Percentiles rank a stretch among this genome's conserved stretches.
phyloP scores from a whole-genome alignment of 2,113 vertebrate genomes.

The Synodontis membranacea region DNA sequence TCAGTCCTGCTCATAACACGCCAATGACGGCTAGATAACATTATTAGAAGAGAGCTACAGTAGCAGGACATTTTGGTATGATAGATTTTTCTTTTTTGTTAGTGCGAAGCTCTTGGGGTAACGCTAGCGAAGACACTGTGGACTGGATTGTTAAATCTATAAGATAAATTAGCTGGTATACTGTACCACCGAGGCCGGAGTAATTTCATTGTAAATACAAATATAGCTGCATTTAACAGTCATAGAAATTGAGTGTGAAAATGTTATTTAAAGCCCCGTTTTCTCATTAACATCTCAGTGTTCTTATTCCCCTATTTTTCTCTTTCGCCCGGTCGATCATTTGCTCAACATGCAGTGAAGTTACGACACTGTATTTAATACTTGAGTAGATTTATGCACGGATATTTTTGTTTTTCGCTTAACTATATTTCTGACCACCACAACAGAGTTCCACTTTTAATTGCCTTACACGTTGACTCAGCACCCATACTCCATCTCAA shows the following conservation, averaged over 20 bases:
- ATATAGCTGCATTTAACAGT: background rate
- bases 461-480: background rate
- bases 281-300: background rate
- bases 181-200: background rate
- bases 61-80: background rate
- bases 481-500: background rate
- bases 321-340: background rate
- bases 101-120: background rate
- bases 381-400: background rate
- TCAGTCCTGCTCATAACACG: background rate
- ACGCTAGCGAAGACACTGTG: background rate
- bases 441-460: slow-evolving; percentile 17
- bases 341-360: background rate
- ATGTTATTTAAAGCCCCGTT: slow-evolving; percentile 8
- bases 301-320: background rate
- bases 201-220: slow-evolving; percentile 12
- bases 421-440: background rate
- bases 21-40: background rate
- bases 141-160: background rate
- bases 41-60: background rate
- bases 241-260: background rate
- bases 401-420: background rate
- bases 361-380: background rate
- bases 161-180: slow-evolving; percentile 5
- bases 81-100: background rate